Base-by-base conservation (phyloP, 2,888 invertebrate species). In the Hyles lineata region DNA sequence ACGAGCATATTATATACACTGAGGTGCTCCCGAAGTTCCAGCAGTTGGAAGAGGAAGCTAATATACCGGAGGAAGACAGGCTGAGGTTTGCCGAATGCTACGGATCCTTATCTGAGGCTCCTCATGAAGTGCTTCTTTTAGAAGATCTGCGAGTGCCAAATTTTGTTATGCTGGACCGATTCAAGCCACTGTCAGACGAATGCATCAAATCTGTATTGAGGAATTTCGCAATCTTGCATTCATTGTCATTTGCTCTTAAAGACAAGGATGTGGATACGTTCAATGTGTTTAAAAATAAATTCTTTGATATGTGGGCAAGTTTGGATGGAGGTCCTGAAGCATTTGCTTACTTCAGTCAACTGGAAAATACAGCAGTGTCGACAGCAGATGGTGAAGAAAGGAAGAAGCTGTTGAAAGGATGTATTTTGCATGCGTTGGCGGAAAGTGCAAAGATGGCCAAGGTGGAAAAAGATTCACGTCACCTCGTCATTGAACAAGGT, bases 221-320 rank as follows among this genome's bases (percentile, higher is more conserved):
- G 74, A 85, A 83, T 74, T 77, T 90, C 32, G 89, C 88, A 3
- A 80, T 77, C 6, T 82, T 80, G 2, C 90, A 91, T 78, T 84
- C 90, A 1, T 74, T 90, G 11, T 90, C 90, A 1, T 90, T 79
- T 71, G 86, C 79, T 0, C 61, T 89, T 2, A 90, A 83, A 74
- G 61, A 79, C 15, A 80, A 80, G 52, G 84, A 90, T n/a, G 85
- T 85, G 0, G 81, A 84, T 3, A 76, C 75, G 0, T 89, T 78
- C 73, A 72, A 81, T 3, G 23, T 72, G 3, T 75, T 78, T 5
- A 81, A 76, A 73, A 73, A 58, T 0, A 77, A 77, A 43, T 74
- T 89, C 4, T 0, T 58, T 0, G 82, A 87, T 69, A 60, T 82
- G 70, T 79, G 74, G 74, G 59, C 71, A 19, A 19, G 58, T 5